These are phyloP conservation scores for Enteromius thamalakanensis DNA, from an alignment of 2,797 vertebrate genomes.

Conservation along the genomic window DNA sequence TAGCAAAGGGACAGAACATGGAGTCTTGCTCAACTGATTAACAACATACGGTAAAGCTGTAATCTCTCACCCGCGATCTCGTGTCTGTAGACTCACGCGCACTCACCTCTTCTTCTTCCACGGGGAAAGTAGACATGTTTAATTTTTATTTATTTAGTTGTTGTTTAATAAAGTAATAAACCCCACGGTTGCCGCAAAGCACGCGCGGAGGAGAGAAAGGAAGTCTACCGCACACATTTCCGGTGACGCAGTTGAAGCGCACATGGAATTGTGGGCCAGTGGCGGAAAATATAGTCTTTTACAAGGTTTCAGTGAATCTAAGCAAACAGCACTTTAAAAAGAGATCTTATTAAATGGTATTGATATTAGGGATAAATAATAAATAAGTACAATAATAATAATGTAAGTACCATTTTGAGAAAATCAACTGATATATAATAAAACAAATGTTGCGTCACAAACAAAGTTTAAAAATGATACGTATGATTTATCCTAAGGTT, in stretches of 20 bases:
- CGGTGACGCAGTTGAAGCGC: slow-evolving; percentile 12
- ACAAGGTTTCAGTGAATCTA: too few species aligned
- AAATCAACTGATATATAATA: too few species aligned
- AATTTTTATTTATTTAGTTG: background rate
- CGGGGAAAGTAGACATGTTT: slow-evolving; percentile 72
- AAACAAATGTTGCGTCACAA: too few species aligned
- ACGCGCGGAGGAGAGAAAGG: slow-evolving; percentile 61
- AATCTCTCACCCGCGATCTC: background rate
- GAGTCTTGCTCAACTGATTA: background rate
- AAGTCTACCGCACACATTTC: slow-evolving; percentile 45
- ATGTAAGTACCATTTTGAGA: too few species aligned
- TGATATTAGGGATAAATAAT: too few species aligned
- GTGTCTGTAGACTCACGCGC: slow-evolving; percentile 29
- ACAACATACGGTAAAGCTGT: background rate
- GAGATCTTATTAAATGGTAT: too few species aligned
- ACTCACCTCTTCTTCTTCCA: slow-evolving; percentile 65
- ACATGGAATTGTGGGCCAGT: slow-evolving; percentile 61
- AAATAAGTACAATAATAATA: too few species aligned
- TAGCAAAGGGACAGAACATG: background rate
- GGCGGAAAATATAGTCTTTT: slow-evolving; percentile 4
- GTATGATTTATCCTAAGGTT: too few species aligned
- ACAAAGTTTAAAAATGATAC: too few species aligned
- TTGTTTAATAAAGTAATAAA: slow-evolving; percentile 41
- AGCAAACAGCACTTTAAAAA: too few species aligned
- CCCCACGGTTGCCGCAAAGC: slow-evolving; percentile 34